Evolutionary conservation across 2,113 vertebrate genomes (phyloP), one percentile per base, ranked within the genome.

Genomic region (Etheostoma spectabile): DNA sequence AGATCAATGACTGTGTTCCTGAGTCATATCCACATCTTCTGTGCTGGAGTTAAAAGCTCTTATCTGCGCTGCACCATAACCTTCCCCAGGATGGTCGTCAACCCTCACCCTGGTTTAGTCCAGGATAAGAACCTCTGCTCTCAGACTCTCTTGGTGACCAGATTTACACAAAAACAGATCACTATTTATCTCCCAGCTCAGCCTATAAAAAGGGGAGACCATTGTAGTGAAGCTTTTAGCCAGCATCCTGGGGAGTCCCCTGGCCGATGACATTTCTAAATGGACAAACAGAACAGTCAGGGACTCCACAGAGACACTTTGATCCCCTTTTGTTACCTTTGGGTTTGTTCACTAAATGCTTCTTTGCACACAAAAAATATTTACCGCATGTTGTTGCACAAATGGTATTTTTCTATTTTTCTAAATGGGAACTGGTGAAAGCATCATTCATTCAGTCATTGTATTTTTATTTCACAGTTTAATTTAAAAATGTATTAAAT

Each of bases 181-280:
- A 49, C 85, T 86, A 79, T 87, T 80, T 79, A 71, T 92, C 84
- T 85, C 83, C 48, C 75, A 87, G 86, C 68, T 86, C 85, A 83
- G 68, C 74, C 88, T 89, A 77, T 89, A 90, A 91, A 92, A 86
- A 69, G 68, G 30, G 55, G 88, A 55, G 73, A 82, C 79, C 72
- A 86, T 89, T 85, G 84, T 86, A 51, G 65, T 51, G 79, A 85
- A 74, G 91, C 90, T 88, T 87, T 93, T 91, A 92, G 89, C 85
- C 38, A 27, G 84, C 61, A 57, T 92, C 83, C 79, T 76, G 77
- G 89, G 86, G 79, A 92, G 90, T 91, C 88, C 89, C 52, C 22
- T 46, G 63, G 88, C 83, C 67, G 62, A 30, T 92, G 92, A 91
- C 90, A 93, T 94, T 93, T 93, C 74, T 69, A 86, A 87, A 88